Percentiles rank a stretch among this genome's conserved stretches.
phyloP scores from a whole-genome alignment of 2,888 invertebrate species.

The Ferdinandea cuprea region DNA sequence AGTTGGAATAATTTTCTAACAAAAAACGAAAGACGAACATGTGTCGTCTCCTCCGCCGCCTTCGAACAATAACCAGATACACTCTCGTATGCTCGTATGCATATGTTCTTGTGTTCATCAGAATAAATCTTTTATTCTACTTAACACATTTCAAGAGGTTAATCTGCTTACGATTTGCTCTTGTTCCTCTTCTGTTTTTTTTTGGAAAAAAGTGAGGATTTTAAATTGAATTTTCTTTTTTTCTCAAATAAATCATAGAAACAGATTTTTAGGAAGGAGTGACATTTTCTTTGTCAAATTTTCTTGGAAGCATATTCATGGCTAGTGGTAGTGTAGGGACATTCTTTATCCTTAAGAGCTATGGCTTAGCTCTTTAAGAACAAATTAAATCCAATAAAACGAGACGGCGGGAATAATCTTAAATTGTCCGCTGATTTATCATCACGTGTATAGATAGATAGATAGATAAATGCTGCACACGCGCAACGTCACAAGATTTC shows the following conservation, averaged over 20 bases:
- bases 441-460: constrained; percentile 34
- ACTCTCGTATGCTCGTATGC: constrained; percentile 29
- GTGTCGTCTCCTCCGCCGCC: too few species aligned
- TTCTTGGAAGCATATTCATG: constrained; percentile 43
- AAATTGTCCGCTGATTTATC: constrained; percentile 68
- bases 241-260: constrained; percentile 63
- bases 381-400: constrained; percentile 63
- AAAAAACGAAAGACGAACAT: constrained; percentile 41
- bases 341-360: constrained; percentile 16
- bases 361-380: constrained; percentile 44
- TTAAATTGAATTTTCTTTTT: constrained; percentile 21
- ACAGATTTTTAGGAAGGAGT: constrained; percentile 30
- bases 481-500: constrained; percentile 12
- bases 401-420: constrained; percentile 30
- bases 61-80: constrained; percentile 38
- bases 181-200: constrained; percentile 28
- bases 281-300: constrained; percentile 58
- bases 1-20: constrained; percentile 19
- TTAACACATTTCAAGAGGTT: constrained; percentile 73
- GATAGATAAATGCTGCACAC: too few species aligned
- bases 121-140: constrained; percentile 44
- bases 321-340: neutral
- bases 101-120: constrained; percentile 10
- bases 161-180: constrained; percentile 61
- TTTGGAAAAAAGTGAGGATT: constrained; percentile 6